Evolutionary conservation across 1,140 invertebrate species (phyloP), one percentile per base, ranked within the genome.

Genomic region (Cydia fagiglandana): DNA sequence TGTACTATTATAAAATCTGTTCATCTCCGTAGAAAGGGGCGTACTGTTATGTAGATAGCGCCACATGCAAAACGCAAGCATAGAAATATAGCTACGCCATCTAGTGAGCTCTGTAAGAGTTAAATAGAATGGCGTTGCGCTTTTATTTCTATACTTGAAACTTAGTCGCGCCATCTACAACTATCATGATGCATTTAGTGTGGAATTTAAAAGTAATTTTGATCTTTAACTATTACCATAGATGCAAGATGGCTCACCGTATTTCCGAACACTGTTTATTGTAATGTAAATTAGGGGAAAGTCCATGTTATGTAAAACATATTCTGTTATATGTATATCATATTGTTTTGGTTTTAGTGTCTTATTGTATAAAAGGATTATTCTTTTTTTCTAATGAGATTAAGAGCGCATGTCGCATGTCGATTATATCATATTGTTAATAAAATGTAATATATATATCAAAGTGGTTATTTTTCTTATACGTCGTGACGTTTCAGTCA

Each of bases 381-480:
- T 70, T 61, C 74, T 82, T 85, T 86, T 86, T 85, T 87, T 88
- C 76, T 86, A 87, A 84, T 83, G 86, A 88, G 84, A 86, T 89
- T 88, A 90, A 88, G 86, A 82, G 80, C 81, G 88, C 88, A 90
- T 91, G 88, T 90, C 81, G 88, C 87, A 90, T 91, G 88, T 90
- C 86, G 86, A 90, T 91, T 91, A 91, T 92, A 92, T 90, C 82
- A 91, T 91, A 91, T 92, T 92, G 88, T 92, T 91, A 91, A 89
- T 91, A 91, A 91, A 90, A 91, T 91, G 88, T 91, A 91, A 70
- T 70, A 70, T 70, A 70, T 70, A 70, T 70, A 70, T 17, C 7
- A 70, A 20, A 0, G n/a, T 70, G 1, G 30, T 70, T 38, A 68
- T 68, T 70, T 38, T 38, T 41, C 3, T 38, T 28, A 64, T 10